Percentiles rank a stretch among this genome's conserved stretches.
These are phyloP conservation scores for Caenorhabditis wallacei DNA, from an alignment of 2,888 invertebrate species.

Conservation along the genomic window DNA sequence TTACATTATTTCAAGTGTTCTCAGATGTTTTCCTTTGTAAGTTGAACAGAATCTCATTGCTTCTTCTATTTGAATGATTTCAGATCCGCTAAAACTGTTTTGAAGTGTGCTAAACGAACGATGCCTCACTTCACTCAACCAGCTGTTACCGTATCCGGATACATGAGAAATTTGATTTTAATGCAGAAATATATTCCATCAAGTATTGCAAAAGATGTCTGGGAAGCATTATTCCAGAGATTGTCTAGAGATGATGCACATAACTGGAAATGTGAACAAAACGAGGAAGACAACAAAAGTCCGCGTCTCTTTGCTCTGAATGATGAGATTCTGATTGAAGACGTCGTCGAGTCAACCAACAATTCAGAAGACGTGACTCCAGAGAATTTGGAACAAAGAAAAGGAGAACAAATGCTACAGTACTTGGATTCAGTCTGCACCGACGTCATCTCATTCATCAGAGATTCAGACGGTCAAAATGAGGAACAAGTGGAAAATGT, in stretches of 20 bases:
- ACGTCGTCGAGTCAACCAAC: slow-evolving; percentile 35
- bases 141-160: slow-evolving; percentile 37
- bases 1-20: slow-evolving; percentile 62
- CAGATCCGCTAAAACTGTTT: slow-evolving; percentile 65
- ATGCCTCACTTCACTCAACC: slow-evolving; percentile 65
- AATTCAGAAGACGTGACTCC: slow-evolving; percentile 20
- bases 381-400: slow-evolving; percentile 34
- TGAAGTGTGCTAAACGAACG: slow-evolving; percentile 39
- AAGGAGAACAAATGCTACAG: slow-evolving; percentile 33
- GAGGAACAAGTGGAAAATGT: slow-evolving; percentile 6
- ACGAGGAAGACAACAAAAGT: slow-evolving; percentile 51
- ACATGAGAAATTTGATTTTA: slow-evolving; percentile 66
- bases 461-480: slow-evolving; percentile 9
- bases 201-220: slow-evolving; percentile 68
- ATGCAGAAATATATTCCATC: slow-evolving; percentile 68
- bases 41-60: too few relatives aligned
- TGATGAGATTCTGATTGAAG: slow-evolving; percentile 52
- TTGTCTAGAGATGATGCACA: slow-evolving; percentile 70
- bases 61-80: too few relatives aligned
- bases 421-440: slow-evolving; percentile 50
- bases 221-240: slow-evolving; percentile 70
- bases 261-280: slow-evolving; percentile 48
- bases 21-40: slow-evolving; percentile 71
- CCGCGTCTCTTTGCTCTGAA: slow-evolving; percentile 58
- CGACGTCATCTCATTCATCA: slow-evolving; percentile 47